These are phyloP conservation scores for Palloptera scutellata DNA, from an alignment of 2,888 invertebrate genomes.

Conservation along the genomic window DNA sequence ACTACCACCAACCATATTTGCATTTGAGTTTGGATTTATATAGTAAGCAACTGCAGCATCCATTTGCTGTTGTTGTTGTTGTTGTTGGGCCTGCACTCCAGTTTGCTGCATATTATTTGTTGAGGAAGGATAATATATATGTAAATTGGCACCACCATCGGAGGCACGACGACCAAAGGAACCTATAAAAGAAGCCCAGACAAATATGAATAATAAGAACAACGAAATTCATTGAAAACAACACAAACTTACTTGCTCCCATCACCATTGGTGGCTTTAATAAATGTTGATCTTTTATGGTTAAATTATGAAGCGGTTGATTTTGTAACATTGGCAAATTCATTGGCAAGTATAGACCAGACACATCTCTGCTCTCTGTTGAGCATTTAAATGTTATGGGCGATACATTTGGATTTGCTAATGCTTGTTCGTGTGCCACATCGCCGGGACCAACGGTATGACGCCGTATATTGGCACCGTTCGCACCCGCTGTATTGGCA, in stretches of 20 bases:
- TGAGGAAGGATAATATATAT: slow-evolving; percentile 70
- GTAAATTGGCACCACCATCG: slow-evolving; percentile 92
- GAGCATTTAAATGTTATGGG: slow-evolving; percentile 62
- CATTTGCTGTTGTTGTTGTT: slow-evolving; percentile 37
- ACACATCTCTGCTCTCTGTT: slow-evolving; percentile 45
- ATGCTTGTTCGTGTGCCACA: slow-evolving; percentile 82
- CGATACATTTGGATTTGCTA: slow-evolving; percentile 65
- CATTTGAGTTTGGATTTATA: slow-evolving; percentile 47
- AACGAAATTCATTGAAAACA: slow-evolving; percentile 2
- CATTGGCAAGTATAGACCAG: slow-evolving; percentile 77
- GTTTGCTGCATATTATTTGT: slow-evolving; percentile 63
- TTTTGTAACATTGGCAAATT: slow-evolving; percentile 85
- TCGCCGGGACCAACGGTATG: slow-evolving; percentile 96
- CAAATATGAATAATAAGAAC: neutral
- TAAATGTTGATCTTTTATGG: slow-evolving; percentile 91
- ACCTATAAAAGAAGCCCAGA: slow-evolving; percentile 65
- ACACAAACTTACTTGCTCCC: slow-evolving; percentile 73
- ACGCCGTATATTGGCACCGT: slow-evolving; percentile 72
- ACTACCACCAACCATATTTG: slow-evolving; percentile 36
- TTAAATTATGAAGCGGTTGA: slow-evolving; percentile 84
- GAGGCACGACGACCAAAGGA: slow-evolving; percentile 91
- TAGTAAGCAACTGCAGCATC: slow-evolving; percentile 44
- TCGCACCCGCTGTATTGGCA: slow-evolving; percentile 45
- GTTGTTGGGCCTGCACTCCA: slow-evolving; percentile 43
- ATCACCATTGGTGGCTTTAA: slow-evolving; percentile 92